A percentile compares a stretch with the other conserved stretches of the same genome.
Conservation (phyloP, 2,797 vertebrate genomes). For the Silurus lanzhouensis region DNA sequence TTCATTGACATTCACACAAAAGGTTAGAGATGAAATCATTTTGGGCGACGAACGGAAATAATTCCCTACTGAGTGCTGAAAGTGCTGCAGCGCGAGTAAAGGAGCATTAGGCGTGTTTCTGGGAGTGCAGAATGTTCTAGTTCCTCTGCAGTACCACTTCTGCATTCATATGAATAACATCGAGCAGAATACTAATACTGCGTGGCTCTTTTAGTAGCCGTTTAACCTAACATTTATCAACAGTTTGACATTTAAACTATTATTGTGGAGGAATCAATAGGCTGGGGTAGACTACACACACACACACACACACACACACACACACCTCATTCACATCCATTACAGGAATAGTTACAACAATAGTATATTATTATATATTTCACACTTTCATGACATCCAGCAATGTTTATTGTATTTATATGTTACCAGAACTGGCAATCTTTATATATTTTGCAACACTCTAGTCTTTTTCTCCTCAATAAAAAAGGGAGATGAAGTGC, state of each 20-base stretch:
- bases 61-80: not conserved
- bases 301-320: not conserved
- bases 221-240: not conserved
- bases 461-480: not conserved
- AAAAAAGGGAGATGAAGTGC: not conserved
- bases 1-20: constrained; percentile 28
- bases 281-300: not conserved
- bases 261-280: too few relatives aligned
- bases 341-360: not conserved
- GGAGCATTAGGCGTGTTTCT: not conserved
- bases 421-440: not conserved
- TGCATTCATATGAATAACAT: not conserved
- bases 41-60: not conserved
- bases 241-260: not conserved
- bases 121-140: not conserved
- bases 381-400: not conserved
- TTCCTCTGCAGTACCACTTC: too few relatives aligned
- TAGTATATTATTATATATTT: not conserved
- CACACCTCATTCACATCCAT: not conserved
- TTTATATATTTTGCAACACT: not conserved
- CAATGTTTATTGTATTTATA: not conserved
- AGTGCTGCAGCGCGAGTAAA: not conserved
- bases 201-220: not conserved
- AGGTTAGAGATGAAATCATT: constrained; percentile 29
- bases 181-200: not conserved